These are phyloP conservation scores for Acronicta aceris DNA, from an alignment of 2,888 invertebrate species.

Conservation along the genomic window DNA sequence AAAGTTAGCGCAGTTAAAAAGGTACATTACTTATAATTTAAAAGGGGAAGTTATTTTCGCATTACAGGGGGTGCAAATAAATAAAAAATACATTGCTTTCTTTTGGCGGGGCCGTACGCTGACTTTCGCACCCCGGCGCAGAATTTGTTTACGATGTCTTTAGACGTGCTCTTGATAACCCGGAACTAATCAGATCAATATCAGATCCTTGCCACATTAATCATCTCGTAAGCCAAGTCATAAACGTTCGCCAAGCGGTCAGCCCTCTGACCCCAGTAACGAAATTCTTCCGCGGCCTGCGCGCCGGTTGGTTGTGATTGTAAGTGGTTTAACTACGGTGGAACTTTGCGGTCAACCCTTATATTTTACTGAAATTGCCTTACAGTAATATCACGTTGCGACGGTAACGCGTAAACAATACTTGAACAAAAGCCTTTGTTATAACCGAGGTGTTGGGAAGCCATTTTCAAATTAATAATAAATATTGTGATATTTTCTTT, in stretches of 20 bases:
- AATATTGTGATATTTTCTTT: neutral
- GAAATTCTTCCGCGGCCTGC: conserved; percentile 65
- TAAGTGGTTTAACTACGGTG: conserved; percentile 66
- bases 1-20: conserved; percentile 48
- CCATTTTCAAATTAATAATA: neutral
- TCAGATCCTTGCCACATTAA: conserved; percentile 56
- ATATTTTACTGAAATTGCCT: conserved; percentile 57
- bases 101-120: too few relatives aligned
- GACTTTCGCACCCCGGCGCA: too few relatives aligned
- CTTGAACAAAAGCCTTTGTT: conserved; percentile 11
- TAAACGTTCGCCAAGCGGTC: conserved; percentile 50
- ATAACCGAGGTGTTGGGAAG: neutral
- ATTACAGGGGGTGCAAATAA: neutral
- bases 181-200: conserved; percentile 54
- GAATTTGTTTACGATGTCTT: too few relatives aligned
- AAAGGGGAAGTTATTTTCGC: conserved; percentile 38
- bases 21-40: conserved; percentile 52
- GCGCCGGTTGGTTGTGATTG: conserved; percentile 58
- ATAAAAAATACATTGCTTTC: too few relatives aligned
- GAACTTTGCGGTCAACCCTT: conserved; percentile 71
- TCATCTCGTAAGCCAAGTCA: conserved; percentile 46
- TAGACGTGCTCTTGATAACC: conserved; percentile 26
- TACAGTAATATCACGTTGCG: conserved; percentile 42
- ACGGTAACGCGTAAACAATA: conserved; percentile 13
- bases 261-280: conserved; percentile 34